Conservation (phyloP, 1,140 invertebrate genomes). For the Oreohelix idahoensis region DNA sequence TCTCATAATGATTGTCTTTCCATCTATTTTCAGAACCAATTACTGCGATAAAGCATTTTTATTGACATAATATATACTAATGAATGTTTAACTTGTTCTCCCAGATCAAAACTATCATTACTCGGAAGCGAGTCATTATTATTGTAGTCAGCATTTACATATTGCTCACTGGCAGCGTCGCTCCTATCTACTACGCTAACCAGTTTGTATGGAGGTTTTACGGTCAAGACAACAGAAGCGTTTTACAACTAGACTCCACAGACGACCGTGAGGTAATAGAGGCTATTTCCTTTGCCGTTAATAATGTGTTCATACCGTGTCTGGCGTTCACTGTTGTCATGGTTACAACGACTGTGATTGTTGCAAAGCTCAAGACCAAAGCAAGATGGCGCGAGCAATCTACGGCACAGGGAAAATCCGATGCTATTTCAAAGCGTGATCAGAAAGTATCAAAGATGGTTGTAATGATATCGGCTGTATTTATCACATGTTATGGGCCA, state of each 20-base stretch:
- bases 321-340: background rate
- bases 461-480: background rate
- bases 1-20: no score
- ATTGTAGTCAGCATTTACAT: background rate
- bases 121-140: background rate
- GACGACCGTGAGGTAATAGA: background rate
- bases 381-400: background rate
- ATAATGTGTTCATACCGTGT: background rate
- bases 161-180: background rate
- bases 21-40: no score
- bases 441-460: slow-evolving; percentile 24
- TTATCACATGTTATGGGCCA: slow-evolving; percentile 4
- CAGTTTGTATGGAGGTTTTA: background rate
- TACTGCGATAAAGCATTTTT: no score
- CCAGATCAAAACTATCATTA: background rate
- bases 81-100: no score
- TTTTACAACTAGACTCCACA: background rate
- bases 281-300: background rate
- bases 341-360: background rate
- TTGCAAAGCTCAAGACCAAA: background rate
- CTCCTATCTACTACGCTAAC: slow-evolving; percentile 13
- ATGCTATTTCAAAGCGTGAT: background rate
- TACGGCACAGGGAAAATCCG: background rate
- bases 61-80: no score
- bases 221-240: background rate